phyloP scores from a whole-genome alignment of 2,797 vertebrate species.

The Acridotheres tristis region DNA sequence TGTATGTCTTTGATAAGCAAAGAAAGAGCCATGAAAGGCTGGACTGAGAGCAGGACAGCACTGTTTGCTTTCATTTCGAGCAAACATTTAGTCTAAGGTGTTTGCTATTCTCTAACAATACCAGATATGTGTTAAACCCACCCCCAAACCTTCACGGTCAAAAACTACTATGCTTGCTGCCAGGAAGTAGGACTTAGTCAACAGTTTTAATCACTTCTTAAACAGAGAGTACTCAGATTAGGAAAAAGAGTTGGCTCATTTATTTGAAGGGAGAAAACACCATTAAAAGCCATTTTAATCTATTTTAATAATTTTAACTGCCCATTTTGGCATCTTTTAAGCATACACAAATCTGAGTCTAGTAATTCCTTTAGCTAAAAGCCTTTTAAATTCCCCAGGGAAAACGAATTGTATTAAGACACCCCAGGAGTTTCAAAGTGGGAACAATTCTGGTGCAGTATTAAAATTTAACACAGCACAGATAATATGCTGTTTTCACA shows the following conservation, averaged over 20 bases:
- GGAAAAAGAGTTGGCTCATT: neutral
- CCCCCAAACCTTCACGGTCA: neutral
- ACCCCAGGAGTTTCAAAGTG: neutral
- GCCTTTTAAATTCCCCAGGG: neutral
- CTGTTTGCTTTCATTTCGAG: neutral
- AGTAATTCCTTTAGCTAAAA: neutral
- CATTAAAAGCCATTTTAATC: neutral
- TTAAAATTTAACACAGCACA: neutral
- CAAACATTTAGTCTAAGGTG: neutral
- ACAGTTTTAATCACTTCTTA: neutral
- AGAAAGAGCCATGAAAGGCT: neutral
- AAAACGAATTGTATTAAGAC: neutral
- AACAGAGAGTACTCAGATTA: neutral
- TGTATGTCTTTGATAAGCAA: neutral
- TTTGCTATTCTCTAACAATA: neutral
- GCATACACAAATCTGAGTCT: neutral
- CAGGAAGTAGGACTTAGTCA: neutral
- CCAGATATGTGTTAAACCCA: neutral
- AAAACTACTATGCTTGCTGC: neutral
- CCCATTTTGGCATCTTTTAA: neutral
- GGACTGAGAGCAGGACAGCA: neutral
- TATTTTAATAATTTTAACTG: neutral
- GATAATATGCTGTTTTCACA: neutral
- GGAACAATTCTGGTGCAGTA: neutral
- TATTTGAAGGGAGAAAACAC: neutral